A percentile compares a stretch with the other conserved stretches of the same genome.
Evolutionary conservation across 2,797 vertebrate genomes (phyloP).

Genomic region (Leptoclinus maculatus): DNA sequence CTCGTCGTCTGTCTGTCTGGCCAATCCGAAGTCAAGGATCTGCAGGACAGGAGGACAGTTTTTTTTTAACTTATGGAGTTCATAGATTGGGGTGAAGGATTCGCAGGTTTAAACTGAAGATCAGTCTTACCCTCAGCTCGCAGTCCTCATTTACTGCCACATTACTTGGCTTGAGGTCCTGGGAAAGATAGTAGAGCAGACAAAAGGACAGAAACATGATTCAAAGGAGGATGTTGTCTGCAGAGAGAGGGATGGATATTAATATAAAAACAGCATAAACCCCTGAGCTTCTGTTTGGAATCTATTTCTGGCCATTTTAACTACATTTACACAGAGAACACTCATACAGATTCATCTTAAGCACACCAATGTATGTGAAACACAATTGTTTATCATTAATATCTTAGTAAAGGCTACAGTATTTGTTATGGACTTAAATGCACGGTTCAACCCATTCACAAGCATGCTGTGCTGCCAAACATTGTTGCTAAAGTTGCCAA

Average conservation of each 20-base stretch:
- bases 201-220: neutral
- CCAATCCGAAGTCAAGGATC: conserved; percentile 98
- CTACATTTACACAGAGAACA: neutral
- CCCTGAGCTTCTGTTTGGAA: neutral
- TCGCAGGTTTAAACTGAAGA: conserved; percentile 1
- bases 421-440: neutral
- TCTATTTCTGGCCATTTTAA: neutral
- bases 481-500: neutral
- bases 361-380: neutral
- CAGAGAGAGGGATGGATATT: neutral
- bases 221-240: conserved; percentile 1
- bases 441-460: neutral
- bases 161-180: conserved; percentile 99
- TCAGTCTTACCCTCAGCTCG: conserved; percentile 91
- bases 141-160: conserved; percentile 98
- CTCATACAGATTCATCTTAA: neutral
- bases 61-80: neutral
- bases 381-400: neutral
- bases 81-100: neutral
- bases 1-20: conserved; percentile 96
- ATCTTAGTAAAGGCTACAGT: neutral
- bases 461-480: neutral
- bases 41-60: conserved; percentile 53
- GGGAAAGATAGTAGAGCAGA: conserved; percentile 18
- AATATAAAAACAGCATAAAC: neutral